Base-by-base conservation (phyloP, 2,797 vertebrate genomes). In the Knipowitschia caucasica region DNA sequence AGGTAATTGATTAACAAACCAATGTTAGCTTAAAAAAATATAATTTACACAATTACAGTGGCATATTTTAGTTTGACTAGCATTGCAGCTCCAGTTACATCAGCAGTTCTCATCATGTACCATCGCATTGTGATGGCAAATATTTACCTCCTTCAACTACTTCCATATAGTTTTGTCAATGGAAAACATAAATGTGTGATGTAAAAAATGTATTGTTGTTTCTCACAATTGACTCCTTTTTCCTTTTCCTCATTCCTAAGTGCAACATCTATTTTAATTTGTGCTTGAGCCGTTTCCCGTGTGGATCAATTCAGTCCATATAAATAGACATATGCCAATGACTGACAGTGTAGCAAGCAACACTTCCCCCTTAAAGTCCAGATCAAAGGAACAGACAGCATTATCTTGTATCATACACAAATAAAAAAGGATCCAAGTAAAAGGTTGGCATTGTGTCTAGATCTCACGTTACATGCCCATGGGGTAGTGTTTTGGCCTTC, bases 381-480 rank as follows among this genome's bases (percentile, higher is more conserved):
- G 17, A 44, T 73, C 52, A 55, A 24, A 56, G 53, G 63, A 49
- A 64, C 66, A 76, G 73, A 69, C 50, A 61, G 33, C 20, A 24
- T 51, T 50, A 38, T 78, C 69, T 65, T 67, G 76, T 68, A 67
- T 71, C 65, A 55, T 59, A 36, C 17, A 23, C 58, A 57, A 56
- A 69, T 64, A 67, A 77, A 59, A 68, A 77, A 64, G 45, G 65
- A 73, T 59, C 69, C 58, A 55, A 74, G 62, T 50, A 59, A 70
- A 69, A 78, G 58, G 57, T 59, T 39, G 38, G 57, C 56, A 63
- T 64, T 71, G 63, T 68, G 60, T 23, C 47, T 46, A 65, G 70
- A 75, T 81, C 81, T 86, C 78, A 77, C 64, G 80, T 87, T 88
- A 85, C 83, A 81, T 59, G 71, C 35, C 62, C 38, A 40, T 58